Base-by-base conservation (phyloP, 2,113 vertebrate species). In the Turnix velox region DNA sequence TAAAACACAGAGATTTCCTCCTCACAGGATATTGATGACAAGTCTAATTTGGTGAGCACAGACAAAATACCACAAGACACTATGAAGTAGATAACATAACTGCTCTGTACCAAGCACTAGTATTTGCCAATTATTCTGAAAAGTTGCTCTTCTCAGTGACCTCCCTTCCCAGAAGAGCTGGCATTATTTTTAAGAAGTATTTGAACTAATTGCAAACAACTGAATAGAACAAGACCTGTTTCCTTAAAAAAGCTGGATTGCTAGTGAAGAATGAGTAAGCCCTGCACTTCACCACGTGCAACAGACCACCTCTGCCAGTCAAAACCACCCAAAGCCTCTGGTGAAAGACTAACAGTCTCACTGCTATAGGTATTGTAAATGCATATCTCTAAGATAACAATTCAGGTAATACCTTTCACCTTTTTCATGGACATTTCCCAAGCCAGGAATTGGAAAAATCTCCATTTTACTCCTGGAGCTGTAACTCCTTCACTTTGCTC, bases 261-360 rank as follows among this genome's bases (percentile, higher is more conserved):
- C 52, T 35, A 33, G 20, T 45, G 28, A 82, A 75, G 58, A 73
- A 20, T 9, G 59, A 63, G 40, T 8, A 31, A 69, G 37, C 10
- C n/a, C 35, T 61, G 28, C 4, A 31, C 11, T 52, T 46, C 55
- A 51, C 20, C 25, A 19, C 17, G 22, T 0, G 0, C 5, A 35
- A 37, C 54, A 66, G 68, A 46, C 12, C 25, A 28, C 12, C 16
- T 42, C 77, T 27, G 14, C 30, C 62, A 69, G 33, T 18, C 8
- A 37, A 63, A 72, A 40, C 14, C 4, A 17, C 52, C 15, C 52
- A 37, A 43, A 25, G 28, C 23, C n/a, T 20, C 23, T 24, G 40
- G 22, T 37, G 39, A 74, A 65, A 65, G 20, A 27, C 43, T 37
- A 28, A 28, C 43, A 63, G 40, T 20, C 12, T 10, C 8, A 39